phyloP scores from a whole-genome alignment of 35 echinoderm and acorn worm genomes.

The Holothuria glaberrima region DNA sequence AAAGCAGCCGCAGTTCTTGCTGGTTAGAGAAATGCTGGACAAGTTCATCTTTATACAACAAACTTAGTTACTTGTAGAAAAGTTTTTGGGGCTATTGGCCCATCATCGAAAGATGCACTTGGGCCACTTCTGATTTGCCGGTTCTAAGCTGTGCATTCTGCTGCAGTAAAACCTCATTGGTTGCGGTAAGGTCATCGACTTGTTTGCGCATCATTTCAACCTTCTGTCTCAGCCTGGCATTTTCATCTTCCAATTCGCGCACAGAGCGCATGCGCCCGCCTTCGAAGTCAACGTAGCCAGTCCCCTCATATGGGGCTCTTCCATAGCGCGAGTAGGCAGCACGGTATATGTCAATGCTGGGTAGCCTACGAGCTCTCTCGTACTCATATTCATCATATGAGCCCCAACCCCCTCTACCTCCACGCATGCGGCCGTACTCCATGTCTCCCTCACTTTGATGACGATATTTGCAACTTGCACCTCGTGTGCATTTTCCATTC shows the following conservation, averaged over 20 bases:
- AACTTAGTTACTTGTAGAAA: too few relatives aligned
- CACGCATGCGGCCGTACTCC: conserved; percentile 21
- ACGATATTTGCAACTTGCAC: conserved; percentile 68
- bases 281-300: conserved; percentile 32
- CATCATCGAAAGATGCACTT: conserved; percentile 27
- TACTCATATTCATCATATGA: conserved; percentile 33
- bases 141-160: conserved; percentile 70
- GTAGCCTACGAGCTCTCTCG: conserved; percentile 13
- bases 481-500: conserved; percentile 65
- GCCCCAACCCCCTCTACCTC: not conserved
- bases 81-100: conserved; percentile 1
- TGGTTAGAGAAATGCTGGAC: too few relatives aligned
- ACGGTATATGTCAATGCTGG: not conserved
- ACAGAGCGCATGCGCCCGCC: not conserved
- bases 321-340: conserved; percentile 36
- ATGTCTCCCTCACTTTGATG: conserved; percentile 62
- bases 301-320: conserved; percentile 1
- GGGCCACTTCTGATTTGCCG: conserved; percentile 30
- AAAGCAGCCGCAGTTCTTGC: too few relatives aligned
- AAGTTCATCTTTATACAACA: too few relatives aligned
- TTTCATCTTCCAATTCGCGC: conserved; percentile 67
- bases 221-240: conserved; percentile 50
- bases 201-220: conserved; percentile 67
- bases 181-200: conserved; percentile 63
- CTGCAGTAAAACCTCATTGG: conserved; percentile 72